These are phyloP conservation scores for Atrichornis clamosus DNA, from an alignment of 2,113 vertebrate species.

Conservation along the genomic window DNA sequence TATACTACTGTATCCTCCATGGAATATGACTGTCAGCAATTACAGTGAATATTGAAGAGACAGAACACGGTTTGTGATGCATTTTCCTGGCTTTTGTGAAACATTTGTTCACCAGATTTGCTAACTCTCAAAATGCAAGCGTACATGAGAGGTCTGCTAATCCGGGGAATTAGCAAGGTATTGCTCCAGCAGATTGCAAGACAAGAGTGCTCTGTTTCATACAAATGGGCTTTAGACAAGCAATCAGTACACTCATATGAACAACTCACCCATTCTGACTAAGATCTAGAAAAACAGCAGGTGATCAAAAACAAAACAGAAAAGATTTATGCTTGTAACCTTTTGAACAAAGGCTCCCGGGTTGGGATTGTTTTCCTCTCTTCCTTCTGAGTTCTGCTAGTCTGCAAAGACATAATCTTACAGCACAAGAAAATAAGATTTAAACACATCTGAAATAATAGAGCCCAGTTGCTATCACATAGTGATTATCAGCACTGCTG, in stretches of 20 bases:
- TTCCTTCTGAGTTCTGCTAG: constrained; percentile 7
- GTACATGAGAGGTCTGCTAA: neutral
- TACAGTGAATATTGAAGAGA: neutral
- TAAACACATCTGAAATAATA: constrained; percentile 55
- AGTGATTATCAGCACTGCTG: constrained; percentile 42
- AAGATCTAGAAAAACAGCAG: neutral
- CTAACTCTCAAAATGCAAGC: neutral
- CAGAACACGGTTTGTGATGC: neutral
- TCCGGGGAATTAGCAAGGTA: constrained; percentile 22
- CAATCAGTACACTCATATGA: neutral
- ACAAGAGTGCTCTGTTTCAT: neutral
- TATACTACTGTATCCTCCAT: neutral
- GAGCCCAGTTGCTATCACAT: constrained; percentile 1
- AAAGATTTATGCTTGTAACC: constrained; percentile 12
- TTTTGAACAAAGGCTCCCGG: neutral
- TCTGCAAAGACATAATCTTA: constrained; percentile 25
- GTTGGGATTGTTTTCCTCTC: neutral
- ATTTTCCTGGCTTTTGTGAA: constrained; percentile 38
- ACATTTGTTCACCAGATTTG: constrained; percentile 55
- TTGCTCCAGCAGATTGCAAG: neutral
- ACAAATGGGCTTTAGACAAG: neutral
- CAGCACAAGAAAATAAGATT: constrained; percentile 16
- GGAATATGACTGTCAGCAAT: constrained; percentile 25
- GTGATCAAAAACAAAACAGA: constrained; percentile 6
- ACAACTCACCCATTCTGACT: neutral